A percentile compares a stretch with the other conserved stretches of the same genome.
These are phyloP conservation scores for Orchesella cincta DNA, from an alignment of 1,140 invertebrate genomes.

Conservation along the genomic window DNA sequence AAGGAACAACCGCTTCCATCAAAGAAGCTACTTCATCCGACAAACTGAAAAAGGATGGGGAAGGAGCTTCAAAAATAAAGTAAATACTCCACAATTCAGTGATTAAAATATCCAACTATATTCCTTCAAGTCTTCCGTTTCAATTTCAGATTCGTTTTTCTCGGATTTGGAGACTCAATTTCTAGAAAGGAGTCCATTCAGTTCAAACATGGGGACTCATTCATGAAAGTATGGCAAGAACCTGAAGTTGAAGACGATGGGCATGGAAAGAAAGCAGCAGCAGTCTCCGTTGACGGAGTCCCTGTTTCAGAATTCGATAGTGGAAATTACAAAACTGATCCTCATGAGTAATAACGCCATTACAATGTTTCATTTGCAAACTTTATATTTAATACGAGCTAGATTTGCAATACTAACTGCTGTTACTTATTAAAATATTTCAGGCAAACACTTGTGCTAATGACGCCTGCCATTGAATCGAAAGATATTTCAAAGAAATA, in stretches of 20 bases:
- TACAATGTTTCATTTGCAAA: neutral
- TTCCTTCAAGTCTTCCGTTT: neutral
- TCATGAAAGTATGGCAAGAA: neutral
- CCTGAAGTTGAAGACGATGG: neutral
- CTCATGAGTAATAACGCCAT: neutral
- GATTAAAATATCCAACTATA: neutral
- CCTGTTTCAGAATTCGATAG: neutral
- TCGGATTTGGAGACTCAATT: neutral
- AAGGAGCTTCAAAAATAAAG: constrained; percentile 35
- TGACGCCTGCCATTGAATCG: neutral
- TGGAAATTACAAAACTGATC: neutral
- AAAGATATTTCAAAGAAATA: neutral
- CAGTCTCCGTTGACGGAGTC: neutral
- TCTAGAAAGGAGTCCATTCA: neutral
- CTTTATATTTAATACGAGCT: neutral
- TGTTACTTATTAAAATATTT: neutral
- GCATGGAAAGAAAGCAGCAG: neutral
- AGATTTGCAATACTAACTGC: too few species aligned
- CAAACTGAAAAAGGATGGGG: constrained; percentile 15
- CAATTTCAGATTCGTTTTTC: neutral
- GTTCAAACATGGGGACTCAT: neutral
- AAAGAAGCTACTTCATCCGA: neutral
- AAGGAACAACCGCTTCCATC: neutral
- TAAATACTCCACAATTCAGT: constrained; percentile 9
- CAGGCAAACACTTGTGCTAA: neutral